Percentiles rank a stretch among this genome's conserved stretches.
phyloP scores from a whole-genome alignment of 2,113 vertebrate species.

The Hiodon tergisus region DNA sequence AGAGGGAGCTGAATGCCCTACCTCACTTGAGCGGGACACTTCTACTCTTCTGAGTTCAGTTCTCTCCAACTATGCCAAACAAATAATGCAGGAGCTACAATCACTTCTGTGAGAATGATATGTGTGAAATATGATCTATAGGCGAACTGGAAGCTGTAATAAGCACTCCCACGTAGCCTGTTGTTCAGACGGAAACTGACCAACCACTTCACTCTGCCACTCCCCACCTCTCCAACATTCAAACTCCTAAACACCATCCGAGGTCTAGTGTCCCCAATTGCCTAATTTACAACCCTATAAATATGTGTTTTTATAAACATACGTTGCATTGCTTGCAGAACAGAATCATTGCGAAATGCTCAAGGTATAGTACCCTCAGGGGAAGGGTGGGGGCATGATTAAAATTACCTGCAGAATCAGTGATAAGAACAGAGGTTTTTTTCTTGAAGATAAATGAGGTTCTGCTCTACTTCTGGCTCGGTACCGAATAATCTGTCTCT shows the following conservation, averaged over 20 bases:
- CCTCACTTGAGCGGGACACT: neutral
- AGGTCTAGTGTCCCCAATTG: neutral
- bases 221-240: neutral
- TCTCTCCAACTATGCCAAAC: neutral
- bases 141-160: neutral
- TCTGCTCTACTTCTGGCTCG: too few relatives aligned
- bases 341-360: too few relatives aligned
- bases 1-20: neutral
- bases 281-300: neutral
- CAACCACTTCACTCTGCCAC: too few relatives aligned
- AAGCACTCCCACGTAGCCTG: neutral
- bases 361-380: too few relatives aligned
- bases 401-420: too few relatives aligned
- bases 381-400: too few relatives aligned
- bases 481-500: too few relatives aligned
- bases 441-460: too few relatives aligned
- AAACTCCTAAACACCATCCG: neutral
- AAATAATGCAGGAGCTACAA: neutral
- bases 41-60: neutral
- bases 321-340: too few relatives aligned
- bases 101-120: neutral
- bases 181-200: neutral
- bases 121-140: neutral
- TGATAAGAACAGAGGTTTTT: too few relatives aligned
- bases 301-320: too few relatives aligned